Evolutionary conservation across 2,113 vertebrate genomes (phyloP).

Genomic region (Pygathrix nemaeus): DNA sequence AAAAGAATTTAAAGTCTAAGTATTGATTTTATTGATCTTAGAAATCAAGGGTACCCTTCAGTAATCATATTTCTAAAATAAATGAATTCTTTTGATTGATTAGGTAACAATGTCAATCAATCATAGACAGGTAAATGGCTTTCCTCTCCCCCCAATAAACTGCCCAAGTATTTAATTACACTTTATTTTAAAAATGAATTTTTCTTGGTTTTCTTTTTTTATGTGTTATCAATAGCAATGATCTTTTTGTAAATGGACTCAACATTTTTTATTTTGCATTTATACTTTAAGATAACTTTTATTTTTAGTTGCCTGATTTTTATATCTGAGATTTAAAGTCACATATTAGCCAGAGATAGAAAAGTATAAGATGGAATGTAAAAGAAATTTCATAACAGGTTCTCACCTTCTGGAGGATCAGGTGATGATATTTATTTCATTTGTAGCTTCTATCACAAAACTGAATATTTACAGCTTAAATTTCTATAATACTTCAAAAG

Average conservation of each 20-base stretch:
- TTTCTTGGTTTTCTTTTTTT: not conserved
- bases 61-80: conserved; percentile 3
- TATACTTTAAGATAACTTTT: not conserved
- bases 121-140: not conserved
- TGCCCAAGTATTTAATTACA: not conserved
- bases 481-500: not conserved
- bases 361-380: not conserved
- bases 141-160: not conserved
- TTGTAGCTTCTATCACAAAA: not conserved
- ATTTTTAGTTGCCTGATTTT: conserved; percentile 17
- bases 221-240: not conserved
- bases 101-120: not conserved
- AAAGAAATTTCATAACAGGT: not conserved
- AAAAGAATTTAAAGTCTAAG: not conserved
- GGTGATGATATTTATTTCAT: not conserved
- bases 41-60: not conserved
- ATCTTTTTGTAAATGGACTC: not conserved
- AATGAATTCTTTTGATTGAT: not conserved
- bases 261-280: not conserved
- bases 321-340: conserved; percentile 19
- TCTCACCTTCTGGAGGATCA: not conserved
- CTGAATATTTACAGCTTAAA: not conserved
- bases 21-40: not conserved
- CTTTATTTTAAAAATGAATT: conserved; percentile 31
- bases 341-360: not conserved